Conservation (phyloP, 2,113 vertebrate species). For the Crotalus viridis region DNA sequence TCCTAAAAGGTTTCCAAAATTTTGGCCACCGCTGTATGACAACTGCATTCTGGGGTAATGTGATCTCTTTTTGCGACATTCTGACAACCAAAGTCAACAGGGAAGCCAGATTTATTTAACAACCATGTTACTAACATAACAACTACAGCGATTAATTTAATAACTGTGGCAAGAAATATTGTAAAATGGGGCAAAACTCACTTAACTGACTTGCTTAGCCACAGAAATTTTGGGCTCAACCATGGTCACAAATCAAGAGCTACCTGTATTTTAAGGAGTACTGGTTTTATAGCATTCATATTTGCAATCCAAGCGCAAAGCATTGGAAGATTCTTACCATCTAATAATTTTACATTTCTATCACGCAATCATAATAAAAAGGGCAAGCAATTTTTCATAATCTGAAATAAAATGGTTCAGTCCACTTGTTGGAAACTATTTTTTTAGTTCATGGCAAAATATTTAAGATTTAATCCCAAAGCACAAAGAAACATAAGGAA, state of each 20-base stretch:
- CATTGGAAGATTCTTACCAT: neutral
- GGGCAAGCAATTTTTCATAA: neutral
- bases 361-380: neutral
- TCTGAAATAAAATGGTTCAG: neutral
- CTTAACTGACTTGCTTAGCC: neutral
- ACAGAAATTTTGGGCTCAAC: neutral
- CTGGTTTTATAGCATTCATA: neutral
- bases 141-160: neutral
- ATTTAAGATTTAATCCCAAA: constrained; percentile 13
- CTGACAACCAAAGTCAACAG: neutral
- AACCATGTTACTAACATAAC: neutral
- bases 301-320: neutral
- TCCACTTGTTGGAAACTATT: neutral
- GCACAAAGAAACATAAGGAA: constrained; percentile 12
- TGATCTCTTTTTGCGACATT: neutral
- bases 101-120: neutral
- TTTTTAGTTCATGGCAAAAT: neutral
- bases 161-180: neutral
- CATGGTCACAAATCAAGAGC: neutral
- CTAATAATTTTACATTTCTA: neutral
- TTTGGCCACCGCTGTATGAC: too few relatives aligned
- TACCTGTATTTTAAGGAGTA: neutral
- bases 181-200: neutral
- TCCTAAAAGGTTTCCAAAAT: too few relatives aligned
- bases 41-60: neutral